phyloP scores from a whole-genome alignment of 2,113 vertebrate species.

The Sclerurus mexicanus region DNA sequence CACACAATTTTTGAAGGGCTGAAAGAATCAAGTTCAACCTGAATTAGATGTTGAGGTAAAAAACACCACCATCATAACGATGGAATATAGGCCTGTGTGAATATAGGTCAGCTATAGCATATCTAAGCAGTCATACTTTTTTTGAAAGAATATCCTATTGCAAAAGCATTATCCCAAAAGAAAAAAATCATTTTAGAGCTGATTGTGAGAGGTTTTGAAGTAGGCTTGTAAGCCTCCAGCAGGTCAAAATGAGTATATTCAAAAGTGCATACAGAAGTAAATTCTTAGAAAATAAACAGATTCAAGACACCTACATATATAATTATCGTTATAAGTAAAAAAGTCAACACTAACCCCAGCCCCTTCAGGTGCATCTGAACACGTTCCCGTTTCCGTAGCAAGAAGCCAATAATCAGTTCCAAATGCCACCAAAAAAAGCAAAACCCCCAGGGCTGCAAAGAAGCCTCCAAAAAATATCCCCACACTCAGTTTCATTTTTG shows the following conservation, averaged over 20 bases:
- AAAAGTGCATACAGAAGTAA: not conserved
- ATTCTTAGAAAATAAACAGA: not conserved
- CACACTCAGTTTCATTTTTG: constrained; percentile 87
- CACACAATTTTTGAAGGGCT: not conserved
- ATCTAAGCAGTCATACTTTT: not conserved
- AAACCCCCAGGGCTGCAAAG: constrained; percentile 88
- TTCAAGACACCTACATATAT: not conserved
- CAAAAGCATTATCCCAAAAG: not conserved
- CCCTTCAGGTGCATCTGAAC: constrained; percentile 68
- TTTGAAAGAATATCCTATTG: not conserved
- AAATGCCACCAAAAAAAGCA: constrained; percentile 90
- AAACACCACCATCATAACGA: not conserved
- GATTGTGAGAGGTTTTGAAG: not conserved
- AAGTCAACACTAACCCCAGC: constrained; percentile 61
- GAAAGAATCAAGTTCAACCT: not conserved
- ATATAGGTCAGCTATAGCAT: not conserved
- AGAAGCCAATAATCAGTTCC: constrained; percentile 98
- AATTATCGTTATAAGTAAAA: constrained; percentile 12
- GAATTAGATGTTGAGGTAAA: not conserved
- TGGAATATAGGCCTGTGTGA: not conserved
- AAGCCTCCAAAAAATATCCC: constrained; percentile 92
- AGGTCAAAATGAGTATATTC: not conserved
- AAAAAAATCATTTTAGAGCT: not conserved
- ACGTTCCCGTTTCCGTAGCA: constrained; percentile 83
- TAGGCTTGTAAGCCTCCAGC: not conserved